Evolutionary conservation across 2,113 vertebrate species (phyloP).

Genomic region (Bothrops jararaca): DNA sequence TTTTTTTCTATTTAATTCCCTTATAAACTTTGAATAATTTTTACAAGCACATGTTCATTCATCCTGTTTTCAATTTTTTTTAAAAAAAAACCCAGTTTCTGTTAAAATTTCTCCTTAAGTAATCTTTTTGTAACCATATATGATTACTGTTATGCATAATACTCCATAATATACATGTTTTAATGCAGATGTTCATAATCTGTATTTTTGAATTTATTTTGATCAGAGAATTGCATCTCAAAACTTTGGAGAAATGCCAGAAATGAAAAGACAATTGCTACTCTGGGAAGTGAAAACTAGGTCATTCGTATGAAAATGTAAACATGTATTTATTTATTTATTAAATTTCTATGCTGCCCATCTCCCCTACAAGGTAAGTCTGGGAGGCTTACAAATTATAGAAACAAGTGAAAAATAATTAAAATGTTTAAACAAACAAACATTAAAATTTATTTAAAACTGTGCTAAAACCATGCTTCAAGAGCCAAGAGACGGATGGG

Average conservation of each 20-base stretch:
- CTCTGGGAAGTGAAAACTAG: background rate
- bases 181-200: background rate
- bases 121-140: background rate
- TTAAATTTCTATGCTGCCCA: too few relatives aligned
- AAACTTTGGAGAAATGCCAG: background rate
- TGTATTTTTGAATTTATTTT: background rate
- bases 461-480: too few relatives aligned
- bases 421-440: too few relatives aligned
- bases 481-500: too few relatives aligned
- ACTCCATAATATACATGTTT: background rate
- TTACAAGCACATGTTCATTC: background rate
- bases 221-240: background rate
- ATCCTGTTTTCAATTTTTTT: background rate
- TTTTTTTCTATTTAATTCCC: background rate
- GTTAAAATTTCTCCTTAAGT: background rate
- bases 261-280: background rate
- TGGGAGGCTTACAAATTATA: too few relatives aligned
- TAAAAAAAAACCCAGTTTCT: background rate
- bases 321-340: background rate
- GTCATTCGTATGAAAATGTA: background rate
- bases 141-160: background rate
- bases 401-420: too few relatives aligned
- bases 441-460: too few relatives aligned
- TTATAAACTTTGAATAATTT: background rate
- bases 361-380: too few relatives aligned